Evolutionary conservation across 1,140 invertebrate genomes (phyloP).

Genomic region (Hyles euphorbiae): DNA sequence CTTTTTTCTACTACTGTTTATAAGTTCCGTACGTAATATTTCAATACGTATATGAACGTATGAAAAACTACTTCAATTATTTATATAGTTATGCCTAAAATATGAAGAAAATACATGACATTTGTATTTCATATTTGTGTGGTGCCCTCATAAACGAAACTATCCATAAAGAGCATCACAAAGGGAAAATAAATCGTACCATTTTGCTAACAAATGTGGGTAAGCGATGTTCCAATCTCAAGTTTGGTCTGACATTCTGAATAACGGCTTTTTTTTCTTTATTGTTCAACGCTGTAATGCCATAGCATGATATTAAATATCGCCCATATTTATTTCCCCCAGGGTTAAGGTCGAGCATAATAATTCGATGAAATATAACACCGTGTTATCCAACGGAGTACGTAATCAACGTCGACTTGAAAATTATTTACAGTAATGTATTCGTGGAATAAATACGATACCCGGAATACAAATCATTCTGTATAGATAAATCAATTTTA

Average conservation of each 20-base stretch:
- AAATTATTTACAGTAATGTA: too few species aligned
- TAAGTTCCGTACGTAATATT: too few species aligned
- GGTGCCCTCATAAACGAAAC: constrained; percentile 24
- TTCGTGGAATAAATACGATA: too few species aligned
- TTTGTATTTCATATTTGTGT: constrained; percentile 17
- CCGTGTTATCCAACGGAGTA: background rate
- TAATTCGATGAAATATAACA: background rate
- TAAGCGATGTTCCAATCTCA: constrained; percentile 32
- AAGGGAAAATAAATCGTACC: constrained; percentile 30
- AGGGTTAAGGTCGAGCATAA: constrained; percentile 9
- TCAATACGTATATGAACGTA: too few species aligned
- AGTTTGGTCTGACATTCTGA: constrained; percentile 24
- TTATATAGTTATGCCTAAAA: background rate
- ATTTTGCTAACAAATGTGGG: constrained; percentile 34
- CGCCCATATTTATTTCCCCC: constrained; percentile 6
- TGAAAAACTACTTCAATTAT: too few species aligned
- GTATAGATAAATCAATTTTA: too few species aligned
- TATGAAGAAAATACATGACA: constrained; percentile 6
- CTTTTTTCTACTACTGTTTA: too few species aligned
- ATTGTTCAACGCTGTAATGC: constrained; percentile 18
- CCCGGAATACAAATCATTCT: too few species aligned
- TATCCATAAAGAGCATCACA: constrained; percentile 27
- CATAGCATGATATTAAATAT: constrained; percentile 18
- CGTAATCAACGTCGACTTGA: background rate
- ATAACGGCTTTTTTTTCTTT: constrained; percentile 18